Conservation (phyloP, 2,888 invertebrate species). For the Hesperia comma region DNA sequence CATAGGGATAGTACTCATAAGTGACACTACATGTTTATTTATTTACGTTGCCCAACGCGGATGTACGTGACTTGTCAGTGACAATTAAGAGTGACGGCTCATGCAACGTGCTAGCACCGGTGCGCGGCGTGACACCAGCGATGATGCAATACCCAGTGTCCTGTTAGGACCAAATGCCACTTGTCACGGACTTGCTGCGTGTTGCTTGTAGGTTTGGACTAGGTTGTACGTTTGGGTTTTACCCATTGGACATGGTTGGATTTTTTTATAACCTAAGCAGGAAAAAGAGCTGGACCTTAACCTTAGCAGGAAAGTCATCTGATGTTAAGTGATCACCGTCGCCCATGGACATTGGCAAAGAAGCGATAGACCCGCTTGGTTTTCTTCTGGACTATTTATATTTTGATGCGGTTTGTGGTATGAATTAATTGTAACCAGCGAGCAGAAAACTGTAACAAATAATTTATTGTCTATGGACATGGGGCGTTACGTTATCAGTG, state of each 20-base stretch:
- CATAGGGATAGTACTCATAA: not conserved
- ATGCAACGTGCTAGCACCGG: not conserved
- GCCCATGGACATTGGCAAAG: too few species aligned
- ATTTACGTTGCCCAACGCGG: not conserved
- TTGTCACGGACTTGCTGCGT: not conserved
- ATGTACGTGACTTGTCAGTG: slow-evolving; percentile 6
- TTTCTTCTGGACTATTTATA: too few species aligned
- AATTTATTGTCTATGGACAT: not conserved
- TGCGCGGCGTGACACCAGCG: not conserved
- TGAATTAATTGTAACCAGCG: too few species aligned
- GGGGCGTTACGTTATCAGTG: too few species aligned
- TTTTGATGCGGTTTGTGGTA: too few species aligned
- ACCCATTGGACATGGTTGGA: too few species aligned
- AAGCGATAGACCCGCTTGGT: too few species aligned
- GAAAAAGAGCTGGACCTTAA: too few species aligned
- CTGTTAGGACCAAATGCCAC: not conserved
- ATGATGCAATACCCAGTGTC: not conserved
- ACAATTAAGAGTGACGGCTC: slow-evolving; percentile 6
- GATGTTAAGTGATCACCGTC: too few species aligned
- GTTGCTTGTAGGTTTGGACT: not conserved
- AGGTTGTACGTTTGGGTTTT: not conserved
- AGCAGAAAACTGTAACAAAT: too few species aligned
- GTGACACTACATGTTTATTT: not conserved
- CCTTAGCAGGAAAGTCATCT: too few species aligned
- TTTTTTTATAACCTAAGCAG: too few species aligned